phyloP scores from a whole-genome alignment of 2,888 invertebrate genomes.

The Rhagonycha fulva region DNA sequence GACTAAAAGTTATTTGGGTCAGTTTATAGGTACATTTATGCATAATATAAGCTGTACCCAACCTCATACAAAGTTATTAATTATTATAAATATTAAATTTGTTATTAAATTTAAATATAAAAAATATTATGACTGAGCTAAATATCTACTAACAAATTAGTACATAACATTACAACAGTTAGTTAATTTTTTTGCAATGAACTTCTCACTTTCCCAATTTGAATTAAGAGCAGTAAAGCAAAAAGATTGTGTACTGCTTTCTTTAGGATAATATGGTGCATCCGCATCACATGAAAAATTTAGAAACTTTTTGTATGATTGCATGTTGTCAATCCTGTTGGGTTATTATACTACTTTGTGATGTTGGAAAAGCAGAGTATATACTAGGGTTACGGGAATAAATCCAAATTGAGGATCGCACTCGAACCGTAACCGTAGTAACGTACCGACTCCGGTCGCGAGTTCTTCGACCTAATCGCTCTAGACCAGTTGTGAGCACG shows the following conservation, averaged over 20 bases:
- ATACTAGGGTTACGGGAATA: constrained; percentile 19
- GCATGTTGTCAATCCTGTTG: background rate
- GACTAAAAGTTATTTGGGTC: too few species aligned
- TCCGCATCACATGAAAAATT: background rate
- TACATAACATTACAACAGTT: background rate
- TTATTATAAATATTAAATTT: too few species aligned
- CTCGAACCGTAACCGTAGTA: constrained; percentile 21
- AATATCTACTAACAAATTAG: too few species aligned
- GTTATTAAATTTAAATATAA: too few species aligned
- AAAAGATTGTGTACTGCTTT: background rate
- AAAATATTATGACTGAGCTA: too few species aligned
- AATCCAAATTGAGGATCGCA: constrained; percentile 12
- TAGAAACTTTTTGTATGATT: background rate
- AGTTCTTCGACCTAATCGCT: constrained; percentile 41
- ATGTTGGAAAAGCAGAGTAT: constrained; percentile 22
- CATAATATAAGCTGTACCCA: too few species aligned
- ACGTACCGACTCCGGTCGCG: constrained; percentile 23
- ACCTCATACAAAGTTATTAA: too few species aligned
- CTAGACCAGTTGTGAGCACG: constrained; percentile 37
- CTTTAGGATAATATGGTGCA: background rate
- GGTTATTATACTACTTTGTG: background rate
- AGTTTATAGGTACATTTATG: too few species aligned
- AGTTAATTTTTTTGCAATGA: background rate
- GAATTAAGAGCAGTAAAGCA: background rate
- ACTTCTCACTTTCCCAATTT: background rate